phyloP scores from a whole-genome alignment of 2,113 vertebrate species.

The Scortum barcoo region DNA sequence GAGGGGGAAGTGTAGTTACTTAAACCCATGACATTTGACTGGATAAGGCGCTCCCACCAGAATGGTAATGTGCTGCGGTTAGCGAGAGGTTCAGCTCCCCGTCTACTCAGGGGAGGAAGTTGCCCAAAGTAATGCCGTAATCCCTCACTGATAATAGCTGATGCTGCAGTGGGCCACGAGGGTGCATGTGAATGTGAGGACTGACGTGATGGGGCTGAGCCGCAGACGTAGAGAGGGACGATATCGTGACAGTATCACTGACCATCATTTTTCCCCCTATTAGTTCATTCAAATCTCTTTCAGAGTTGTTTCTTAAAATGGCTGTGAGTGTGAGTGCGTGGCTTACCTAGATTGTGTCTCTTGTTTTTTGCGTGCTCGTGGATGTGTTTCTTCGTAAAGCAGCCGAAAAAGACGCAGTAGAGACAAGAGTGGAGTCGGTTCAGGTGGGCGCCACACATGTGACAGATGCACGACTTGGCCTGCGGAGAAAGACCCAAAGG shows the following conservation, averaged over 20 bases:
- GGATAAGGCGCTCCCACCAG: constrained; percentile 43
- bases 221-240: background rate
- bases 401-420: constrained; percentile 99
- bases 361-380: constrained; percentile 98
- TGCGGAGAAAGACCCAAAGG: constrained; percentile 47
- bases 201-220: constrained; percentile 32
- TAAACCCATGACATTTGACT: constrained; percentile 68
- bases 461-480: constrained; percentile 86
- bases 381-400: constrained; percentile 99
- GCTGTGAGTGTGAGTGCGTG: background rate
- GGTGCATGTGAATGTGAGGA: constrained; percentile 54
- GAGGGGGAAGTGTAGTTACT: constrained; percentile 25
- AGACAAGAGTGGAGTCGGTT: constrained; percentile 99
- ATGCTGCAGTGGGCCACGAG: constrained; percentile 60
- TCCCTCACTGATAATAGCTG: constrained; percentile 61
- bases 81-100: constrained; percentile 35
- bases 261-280: background rate
- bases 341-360: constrained; percentile 98
- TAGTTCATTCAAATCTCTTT: background rate
- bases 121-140: constrained; percentile 61
- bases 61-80: constrained; percentile 50
- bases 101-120: constrained; percentile 43
- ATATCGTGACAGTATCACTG: background rate
- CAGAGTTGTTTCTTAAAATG: no score
- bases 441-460: constrained; percentile 87